Conservation (phyloP, 2,797 vertebrate species). For the Halcyon chelicuti region DNA sequence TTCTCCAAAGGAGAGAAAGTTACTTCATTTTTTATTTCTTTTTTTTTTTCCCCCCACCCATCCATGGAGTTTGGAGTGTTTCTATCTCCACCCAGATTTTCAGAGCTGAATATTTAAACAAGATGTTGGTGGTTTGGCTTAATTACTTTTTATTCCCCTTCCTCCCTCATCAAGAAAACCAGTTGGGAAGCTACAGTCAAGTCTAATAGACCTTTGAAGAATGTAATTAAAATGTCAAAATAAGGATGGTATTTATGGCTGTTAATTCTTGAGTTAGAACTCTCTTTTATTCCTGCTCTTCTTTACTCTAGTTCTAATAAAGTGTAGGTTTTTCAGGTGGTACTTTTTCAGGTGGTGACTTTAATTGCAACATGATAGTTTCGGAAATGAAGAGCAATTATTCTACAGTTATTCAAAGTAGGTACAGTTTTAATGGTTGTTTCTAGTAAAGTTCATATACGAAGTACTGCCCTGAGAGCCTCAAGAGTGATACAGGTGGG, state of each 20-base stretch:
- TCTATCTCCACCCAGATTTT: not conserved
- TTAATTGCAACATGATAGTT: not conserved
- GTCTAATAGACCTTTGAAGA: slow-evolving; percentile 1
- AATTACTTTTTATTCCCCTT: not conserved
- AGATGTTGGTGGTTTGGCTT: not conserved
- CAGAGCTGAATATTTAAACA: not conserved
- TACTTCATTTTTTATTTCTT: not conserved
- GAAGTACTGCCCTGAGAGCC: not conserved
- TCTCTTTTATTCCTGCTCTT: not conserved
- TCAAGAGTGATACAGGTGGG: not conserved
- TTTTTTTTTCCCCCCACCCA: not conserved
- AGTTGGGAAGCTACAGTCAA: not conserved
- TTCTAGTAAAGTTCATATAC: not conserved
- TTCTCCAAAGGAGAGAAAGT: not conserved
- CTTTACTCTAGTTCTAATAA: not conserved
- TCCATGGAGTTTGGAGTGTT: not conserved
- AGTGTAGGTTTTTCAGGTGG: not conserved
- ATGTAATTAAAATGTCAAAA: slow-evolving; percentile 6
- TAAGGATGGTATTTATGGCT: not conserved
- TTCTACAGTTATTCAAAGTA: not conserved
- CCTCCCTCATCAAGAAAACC: not conserved
- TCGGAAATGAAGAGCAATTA: not conserved
- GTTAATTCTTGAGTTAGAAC: not conserved
- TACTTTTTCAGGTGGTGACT: not conserved
- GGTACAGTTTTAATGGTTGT: not conserved